Evolutionary conservation across 2,888 invertebrate genomes (phyloP).

Genomic region (Dolichomitus sp.): DNA sequence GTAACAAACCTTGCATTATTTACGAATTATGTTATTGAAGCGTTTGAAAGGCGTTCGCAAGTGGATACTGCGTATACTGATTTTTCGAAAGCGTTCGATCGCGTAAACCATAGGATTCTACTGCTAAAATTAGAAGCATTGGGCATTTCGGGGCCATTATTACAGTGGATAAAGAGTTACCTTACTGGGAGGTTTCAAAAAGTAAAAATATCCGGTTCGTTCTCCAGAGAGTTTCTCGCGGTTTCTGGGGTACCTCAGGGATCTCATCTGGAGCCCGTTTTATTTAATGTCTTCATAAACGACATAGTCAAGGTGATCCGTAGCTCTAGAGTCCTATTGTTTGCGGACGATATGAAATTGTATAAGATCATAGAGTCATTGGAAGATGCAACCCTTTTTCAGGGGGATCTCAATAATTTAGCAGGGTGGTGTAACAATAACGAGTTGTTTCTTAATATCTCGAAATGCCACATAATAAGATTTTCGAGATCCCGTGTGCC

Average conservation of each 20-base stretch:
- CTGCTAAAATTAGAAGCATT: background rate
- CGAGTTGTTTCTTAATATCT: background rate
- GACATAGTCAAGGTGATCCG: too few species aligned
- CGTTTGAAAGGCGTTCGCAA: background rate
- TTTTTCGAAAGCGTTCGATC: background rate
- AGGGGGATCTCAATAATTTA: background rate
- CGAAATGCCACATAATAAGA: background rate
- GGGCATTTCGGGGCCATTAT: background rate
- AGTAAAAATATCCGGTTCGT: background rate
- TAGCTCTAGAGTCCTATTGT: too few species aligned
- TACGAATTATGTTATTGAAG: slow-evolving; percentile 6
- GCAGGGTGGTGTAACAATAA: background rate
- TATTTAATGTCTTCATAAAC: too few species aligned
- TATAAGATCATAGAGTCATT: too few species aligned
- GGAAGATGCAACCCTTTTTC: too few species aligned
- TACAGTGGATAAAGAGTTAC: background rate
- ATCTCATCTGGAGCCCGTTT: background rate
- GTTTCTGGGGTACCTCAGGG: background rate
- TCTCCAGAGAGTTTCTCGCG: background rate
- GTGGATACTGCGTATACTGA: background rate
- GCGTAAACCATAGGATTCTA: background rate
- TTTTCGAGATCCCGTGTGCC: background rate
- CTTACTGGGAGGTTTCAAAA: background rate
- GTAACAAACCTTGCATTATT: slow-evolving; percentile 28
- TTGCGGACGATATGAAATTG: too few species aligned